These are phyloP conservation scores for Meloidogyne chitwoodi DNA, from an alignment of 1,140 invertebrate species.

Conservation along the genomic window DNA sequence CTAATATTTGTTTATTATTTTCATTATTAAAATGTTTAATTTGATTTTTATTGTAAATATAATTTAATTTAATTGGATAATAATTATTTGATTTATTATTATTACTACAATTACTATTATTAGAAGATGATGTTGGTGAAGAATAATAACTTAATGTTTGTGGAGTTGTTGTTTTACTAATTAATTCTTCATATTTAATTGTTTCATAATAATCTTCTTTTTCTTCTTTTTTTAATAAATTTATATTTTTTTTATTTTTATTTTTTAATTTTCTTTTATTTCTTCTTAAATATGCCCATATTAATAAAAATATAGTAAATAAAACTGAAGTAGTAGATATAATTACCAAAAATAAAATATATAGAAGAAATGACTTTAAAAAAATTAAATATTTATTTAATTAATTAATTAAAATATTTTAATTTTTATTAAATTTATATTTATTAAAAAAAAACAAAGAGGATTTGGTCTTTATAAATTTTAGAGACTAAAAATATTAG, in stretches of 20 bases:
- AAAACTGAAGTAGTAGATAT: background rate
- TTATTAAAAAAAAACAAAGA: too few species aligned
- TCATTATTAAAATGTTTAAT: background rate
- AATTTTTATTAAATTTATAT: too few species aligned
- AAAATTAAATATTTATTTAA: too few species aligned
- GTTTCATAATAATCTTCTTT: background rate
- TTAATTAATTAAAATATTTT: too few species aligned
- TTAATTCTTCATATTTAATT: slow-evolving; percentile 14
- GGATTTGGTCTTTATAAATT: too few species aligned
- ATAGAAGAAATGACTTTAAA: background rate
- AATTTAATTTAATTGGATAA: background rate
- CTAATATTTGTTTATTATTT: background rate
- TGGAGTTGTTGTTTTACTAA: background rate
- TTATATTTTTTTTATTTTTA: background rate
- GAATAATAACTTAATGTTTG: background rate
- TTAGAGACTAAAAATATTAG: too few species aligned
- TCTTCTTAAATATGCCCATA: background rate
- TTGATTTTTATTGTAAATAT: background rate
- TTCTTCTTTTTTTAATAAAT: background rate
- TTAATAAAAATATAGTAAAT: background rate
- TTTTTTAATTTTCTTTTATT: background rate
- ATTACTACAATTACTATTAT: background rate
- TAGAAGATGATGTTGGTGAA: background rate
- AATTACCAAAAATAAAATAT: background rate
- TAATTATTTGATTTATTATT: background rate